Evolutionary conservation across 2,888 invertebrate genomes (phyloP), one percentile per base, ranked within the genome.

Genomic region (Agonum fuliginosum): DNA sequence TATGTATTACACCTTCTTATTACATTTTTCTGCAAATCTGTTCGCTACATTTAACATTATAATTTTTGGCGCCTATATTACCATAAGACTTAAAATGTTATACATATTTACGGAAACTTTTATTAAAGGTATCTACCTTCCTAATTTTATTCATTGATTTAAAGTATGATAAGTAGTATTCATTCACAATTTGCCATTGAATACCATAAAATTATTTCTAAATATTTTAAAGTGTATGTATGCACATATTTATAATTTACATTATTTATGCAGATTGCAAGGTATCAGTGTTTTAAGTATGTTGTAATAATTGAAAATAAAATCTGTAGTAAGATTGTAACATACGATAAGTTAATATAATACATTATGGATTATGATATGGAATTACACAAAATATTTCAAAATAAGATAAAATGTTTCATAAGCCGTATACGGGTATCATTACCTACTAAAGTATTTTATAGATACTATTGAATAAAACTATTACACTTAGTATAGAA

Each of bases 81-180:
- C 5, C 24, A 54, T 54, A 24, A 20, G n/a, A 37, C n/a, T 8
- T 10, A 37, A 54, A n/a, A 24, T 10, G 12, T 54, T 20, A 54
- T 54, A 22, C 54, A 54, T 54, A n/a, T 54, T 54, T 54, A 22
- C 24, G 54, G 12, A 54, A 22, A 54, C 22, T 22, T n/a, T 19
- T 3, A 22, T 20, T 24, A 12, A 20, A 51, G 12, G 20, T 48
- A 48, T 17, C 24, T 54, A 12, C 22, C 22, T 20, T n/a, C n/a
- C 24, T n/a, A 54, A 54, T 54, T 20, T 54, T 54, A 20, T 54
- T 24, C 54, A 54, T 54, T 12, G 54, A 54, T 54, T 54, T 54
- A 54, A 54, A 48, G 48, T 48, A 12, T 48, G 19, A 54, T 54
- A n/a, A n/a, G n/a, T n/a, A n/a, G n/a, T n/a, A 12, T 8, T 0